These are phyloP conservation scores for Zingel zingel DNA, from an alignment of 2,113 vertebrate species.

Conservation along the genomic window DNA sequence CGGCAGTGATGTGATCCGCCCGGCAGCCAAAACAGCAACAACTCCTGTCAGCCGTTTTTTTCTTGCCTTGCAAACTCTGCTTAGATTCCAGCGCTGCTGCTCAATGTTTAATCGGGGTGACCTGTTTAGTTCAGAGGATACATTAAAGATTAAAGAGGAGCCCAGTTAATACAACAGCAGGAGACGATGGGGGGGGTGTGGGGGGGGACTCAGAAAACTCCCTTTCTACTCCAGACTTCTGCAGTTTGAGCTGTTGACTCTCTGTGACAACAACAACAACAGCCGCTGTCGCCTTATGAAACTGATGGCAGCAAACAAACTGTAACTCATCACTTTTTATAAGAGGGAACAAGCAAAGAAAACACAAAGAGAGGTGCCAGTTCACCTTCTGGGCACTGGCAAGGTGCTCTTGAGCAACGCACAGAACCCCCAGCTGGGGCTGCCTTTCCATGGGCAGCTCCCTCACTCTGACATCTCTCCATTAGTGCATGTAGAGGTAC, in stretches of 20 bases:
- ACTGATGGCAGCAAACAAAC: no score
- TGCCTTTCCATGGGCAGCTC: no score
- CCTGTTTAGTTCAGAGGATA: constrained; percentile 57
- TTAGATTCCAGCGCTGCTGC: constrained; percentile 1
- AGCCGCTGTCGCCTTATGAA: no score
- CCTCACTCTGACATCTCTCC: no score
- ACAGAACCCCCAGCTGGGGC: no score
- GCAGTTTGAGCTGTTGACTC: constrained; percentile 3
- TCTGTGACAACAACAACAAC: background rate
- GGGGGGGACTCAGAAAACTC: background rate
- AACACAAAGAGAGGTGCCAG: no score
- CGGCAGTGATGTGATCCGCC: constrained; percentile 30
- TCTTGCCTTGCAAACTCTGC: constrained; percentile 6
- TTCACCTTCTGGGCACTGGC: no score
- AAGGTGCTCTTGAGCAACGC: no score
- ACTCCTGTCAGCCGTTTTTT: background rate
- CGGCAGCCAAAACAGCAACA: constrained; percentile 9
- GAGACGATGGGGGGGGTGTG: background rate
- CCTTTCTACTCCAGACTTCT: background rate
- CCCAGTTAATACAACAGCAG: constrained; percentile 45
- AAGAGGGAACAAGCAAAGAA: no score
- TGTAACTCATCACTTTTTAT: no score
- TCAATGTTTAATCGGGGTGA: constrained; percentile 51
- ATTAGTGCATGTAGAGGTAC: no score
- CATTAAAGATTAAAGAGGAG: constrained; percentile 66